Conservation (phyloP, 1,140 invertebrate genomes). For the Heliconius melpomene region DNA sequence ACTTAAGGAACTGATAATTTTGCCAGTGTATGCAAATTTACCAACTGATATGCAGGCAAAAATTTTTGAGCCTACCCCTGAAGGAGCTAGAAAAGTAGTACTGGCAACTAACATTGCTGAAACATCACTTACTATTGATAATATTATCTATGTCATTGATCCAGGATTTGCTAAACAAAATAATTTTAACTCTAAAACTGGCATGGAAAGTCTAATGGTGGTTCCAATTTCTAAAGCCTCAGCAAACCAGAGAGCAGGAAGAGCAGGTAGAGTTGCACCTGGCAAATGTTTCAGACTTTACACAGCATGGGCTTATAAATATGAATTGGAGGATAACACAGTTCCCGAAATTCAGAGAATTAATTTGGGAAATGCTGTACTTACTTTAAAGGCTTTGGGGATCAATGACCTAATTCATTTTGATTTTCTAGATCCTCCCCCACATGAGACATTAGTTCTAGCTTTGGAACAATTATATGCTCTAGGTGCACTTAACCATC, state of each 20-base stretch:
- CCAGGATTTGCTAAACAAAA: constrained; percentile 99
- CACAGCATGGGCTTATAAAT: constrained; percentile 97
- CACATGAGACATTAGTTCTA: constrained; percentile 96
- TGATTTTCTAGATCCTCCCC: constrained; percentile 99
- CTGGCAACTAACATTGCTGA: constrained; percentile 99
- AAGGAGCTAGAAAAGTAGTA: constrained; percentile 96
- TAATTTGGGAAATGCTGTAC: constrained; percentile 98
- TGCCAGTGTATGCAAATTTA: constrained; percentile 99
- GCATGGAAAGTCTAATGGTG: constrained; percentile 99
- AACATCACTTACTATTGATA: constrained; percentile 99
- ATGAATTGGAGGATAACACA: constrained; percentile 98
- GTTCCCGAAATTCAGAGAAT: constrained; percentile 99
- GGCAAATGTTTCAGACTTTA: constrained; percentile 99
- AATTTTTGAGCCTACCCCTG: constrained; percentile 97
- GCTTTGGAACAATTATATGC: constrained; percentile 99
- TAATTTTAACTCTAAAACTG: constrained; percentile 98
- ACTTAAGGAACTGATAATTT: constrained; percentile 95
- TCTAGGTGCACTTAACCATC: constrained; percentile 98
- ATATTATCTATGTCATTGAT: constrained; percentile 99
- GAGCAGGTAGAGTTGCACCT: constrained; percentile 95
- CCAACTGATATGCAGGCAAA: constrained; percentile 99
- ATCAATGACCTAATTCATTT: constrained; percentile 99
- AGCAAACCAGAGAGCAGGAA: constrained; percentile 95
- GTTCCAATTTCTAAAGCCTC: constrained; percentile 99
- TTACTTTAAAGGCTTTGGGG: constrained; percentile 97